Percentiles rank a stretch among this genome's conserved stretches.
Evolutionary conservation across 2,888 invertebrate genomes (phyloP).

Genomic region (Tipula vernalis): DNA sequence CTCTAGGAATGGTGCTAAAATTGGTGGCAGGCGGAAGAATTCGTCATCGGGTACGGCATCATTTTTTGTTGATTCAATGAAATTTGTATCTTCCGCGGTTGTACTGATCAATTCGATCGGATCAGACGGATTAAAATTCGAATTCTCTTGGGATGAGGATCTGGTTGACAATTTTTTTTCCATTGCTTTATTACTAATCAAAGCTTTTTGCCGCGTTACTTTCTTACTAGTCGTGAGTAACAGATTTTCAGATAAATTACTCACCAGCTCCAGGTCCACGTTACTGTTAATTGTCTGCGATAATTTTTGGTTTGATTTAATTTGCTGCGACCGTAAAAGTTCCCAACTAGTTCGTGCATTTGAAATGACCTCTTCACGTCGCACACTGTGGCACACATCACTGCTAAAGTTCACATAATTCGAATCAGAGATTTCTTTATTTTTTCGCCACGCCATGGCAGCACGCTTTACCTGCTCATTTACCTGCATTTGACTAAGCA

Average conservation of each 20-base stretch:
- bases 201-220: conserved; percentile 12
- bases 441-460: conserved; percentile 67
- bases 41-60: conserved; percentile 30
- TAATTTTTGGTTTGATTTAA: neutral
- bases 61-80: neutral
- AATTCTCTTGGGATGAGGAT: conserved; percentile 16
- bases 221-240: conserved; percentile 4
- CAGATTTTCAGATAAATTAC: conserved; percentile 11
- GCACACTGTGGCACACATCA: conserved; percentile 41
- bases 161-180: conserved; percentile 10
- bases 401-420: conserved; percentile 35
- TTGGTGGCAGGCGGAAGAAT: conserved; percentile 52
- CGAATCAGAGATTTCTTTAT: conserved; percentile 54
- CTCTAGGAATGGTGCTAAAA: conserved; percentile 54
- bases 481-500: conserved; percentile 65
- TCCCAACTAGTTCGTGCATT: conserved; percentile 84
- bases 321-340: conserved; percentile 50
- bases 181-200: conserved; percentile 9
- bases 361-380: conserved; percentile 71
- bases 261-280: conserved; percentile 7
- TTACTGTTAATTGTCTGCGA: neutral
- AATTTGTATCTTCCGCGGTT: neutral
- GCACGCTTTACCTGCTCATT: conserved; percentile 66
- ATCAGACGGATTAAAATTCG: neutral
- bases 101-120: no score